phyloP scores from a whole-genome alignment of 2,797 vertebrate species.

The Diplodus puntazzo region DNA sequence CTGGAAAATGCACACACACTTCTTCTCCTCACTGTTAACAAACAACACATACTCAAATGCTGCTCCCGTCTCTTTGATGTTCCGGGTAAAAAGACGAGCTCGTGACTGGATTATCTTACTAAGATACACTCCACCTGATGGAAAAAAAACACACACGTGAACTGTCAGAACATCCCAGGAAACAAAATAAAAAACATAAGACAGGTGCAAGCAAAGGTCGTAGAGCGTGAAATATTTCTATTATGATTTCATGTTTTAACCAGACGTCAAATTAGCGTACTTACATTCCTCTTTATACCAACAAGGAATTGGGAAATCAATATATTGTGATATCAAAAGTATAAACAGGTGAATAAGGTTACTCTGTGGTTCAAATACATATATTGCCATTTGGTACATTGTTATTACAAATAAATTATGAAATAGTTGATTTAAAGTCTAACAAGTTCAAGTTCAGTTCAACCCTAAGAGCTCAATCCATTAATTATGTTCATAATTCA shows the following conservation, averaged over 20 bases:
- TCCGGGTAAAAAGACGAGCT: conserved; percentile 85
- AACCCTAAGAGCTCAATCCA: not conserved
- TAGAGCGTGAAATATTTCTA: not conserved
- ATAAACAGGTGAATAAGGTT: not conserved
- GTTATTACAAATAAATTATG: not conserved
- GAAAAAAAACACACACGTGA: conserved; percentile 28
- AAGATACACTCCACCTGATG: conserved; percentile 79
- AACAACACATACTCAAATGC: conserved; percentile 91
- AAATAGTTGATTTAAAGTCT: not conserved
- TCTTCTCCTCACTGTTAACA: conserved; percentile 81
- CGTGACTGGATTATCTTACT: conserved; percentile 83
- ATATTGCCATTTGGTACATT: not conserved
- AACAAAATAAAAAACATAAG: not conserved
- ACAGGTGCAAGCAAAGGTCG: not conserved
- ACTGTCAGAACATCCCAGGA: not conserved
- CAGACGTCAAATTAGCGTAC: not conserved
- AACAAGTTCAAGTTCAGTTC: not conserved
- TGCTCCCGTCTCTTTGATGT: conserved; percentile 77
- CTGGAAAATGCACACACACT: conserved; percentile 85
- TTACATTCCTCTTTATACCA: not conserved
- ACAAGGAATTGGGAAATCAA: not conserved
- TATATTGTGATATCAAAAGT: not conserved
- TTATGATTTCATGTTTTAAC: not conserved
- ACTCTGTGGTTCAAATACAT: no score
- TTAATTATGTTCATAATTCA: not conserved